Base-by-base conservation (phyloP, 2,797 vertebrate species). In the Pelobates cultripes region DNA sequence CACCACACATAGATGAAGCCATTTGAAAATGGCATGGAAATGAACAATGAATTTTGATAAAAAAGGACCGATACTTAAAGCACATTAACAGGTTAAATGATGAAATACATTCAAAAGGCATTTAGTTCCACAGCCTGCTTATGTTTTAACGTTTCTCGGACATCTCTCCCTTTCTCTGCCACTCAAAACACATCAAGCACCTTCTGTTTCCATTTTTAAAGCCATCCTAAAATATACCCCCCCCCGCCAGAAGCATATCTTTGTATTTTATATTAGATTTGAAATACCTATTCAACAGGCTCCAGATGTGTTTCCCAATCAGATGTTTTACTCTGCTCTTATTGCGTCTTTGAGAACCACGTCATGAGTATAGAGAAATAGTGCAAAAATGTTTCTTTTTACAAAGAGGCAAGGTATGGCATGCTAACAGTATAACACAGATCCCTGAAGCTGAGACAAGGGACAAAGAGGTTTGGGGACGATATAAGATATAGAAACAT, bases 71-170 rank as follows among this genome's bases (percentile, higher is more conserved):
- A 10, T 10, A 51, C 10, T 3, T 51, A 51, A 51, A n/a, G 43
- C 43, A 67, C 44, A 51, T 47, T 51, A 67, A 66, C 41, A 67
- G 74, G 74, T 66, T 76, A 76, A 66, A 10, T 64, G 60, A 47
- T 47, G 61, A 76, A 64, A 66, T 75, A 45, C 60, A 47, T 75
- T 43, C 43, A 28, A 63, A n/a, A 44, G 43, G 28, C 43, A 12
- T 41, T 66, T 3, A 5, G 10, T 51, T 51, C 47, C 43, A 40
- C 43, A 10, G 5, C 10, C 10, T 3, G 3, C 47, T 51, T 28
- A 9, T 13, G 9, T 9, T n/a, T 45, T 76, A 76, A 76, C 74
- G 40, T 66, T 76, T 66, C 44, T 17, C 61, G 51, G 43, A 51
- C 2, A 51, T 5, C 10, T 66, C 60, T 17, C 17, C 41, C n/a